A percentile compares a stretch with the other conserved stretches of the same genome.
phyloP scores from a whole-genome alignment of 2,797 vertebrate species.

The Linurgus olivaceus region DNA sequence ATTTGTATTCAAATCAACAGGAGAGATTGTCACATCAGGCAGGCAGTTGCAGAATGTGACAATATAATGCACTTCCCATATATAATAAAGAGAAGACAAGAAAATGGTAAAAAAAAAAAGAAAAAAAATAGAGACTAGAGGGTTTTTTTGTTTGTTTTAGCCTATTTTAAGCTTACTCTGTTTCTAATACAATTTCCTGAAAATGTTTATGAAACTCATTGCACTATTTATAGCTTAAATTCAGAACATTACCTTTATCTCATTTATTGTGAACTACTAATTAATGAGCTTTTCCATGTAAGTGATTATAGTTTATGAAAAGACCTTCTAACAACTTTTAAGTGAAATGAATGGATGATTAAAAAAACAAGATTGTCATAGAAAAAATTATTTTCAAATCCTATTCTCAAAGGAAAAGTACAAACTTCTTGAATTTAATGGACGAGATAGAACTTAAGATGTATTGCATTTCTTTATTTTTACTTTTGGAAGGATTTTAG shows the following conservation, averaged over 20 bases:
- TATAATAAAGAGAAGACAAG: neutral
- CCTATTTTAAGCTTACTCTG: neutral
- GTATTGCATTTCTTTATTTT: neutral
- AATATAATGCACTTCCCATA: neutral
- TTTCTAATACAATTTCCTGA: neutral
- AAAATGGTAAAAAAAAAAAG: rapidly evolving
- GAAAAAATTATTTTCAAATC: neutral
- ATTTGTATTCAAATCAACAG: neutral
- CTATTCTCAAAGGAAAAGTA: neutral
- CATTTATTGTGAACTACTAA: neutral
- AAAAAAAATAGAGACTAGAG: neutral
- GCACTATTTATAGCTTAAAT: neutral
- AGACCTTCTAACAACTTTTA: neutral
- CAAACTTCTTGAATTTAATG: neutral
- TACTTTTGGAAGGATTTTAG: neutral
- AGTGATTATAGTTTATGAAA: neutral
- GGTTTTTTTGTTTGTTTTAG: neutral
- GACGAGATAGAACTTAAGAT: neutral
- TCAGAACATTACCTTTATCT: neutral
- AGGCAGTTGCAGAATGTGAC: neutral
- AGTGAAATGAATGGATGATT: neutral
- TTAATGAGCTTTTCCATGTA: neutral
- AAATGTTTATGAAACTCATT: neutral
- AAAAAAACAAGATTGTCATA: neutral
- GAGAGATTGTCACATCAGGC: neutral